Evolutionary conservation across 2,888 invertebrate genomes (phyloP).

Genomic region (Pyrgus malvae): DNA sequence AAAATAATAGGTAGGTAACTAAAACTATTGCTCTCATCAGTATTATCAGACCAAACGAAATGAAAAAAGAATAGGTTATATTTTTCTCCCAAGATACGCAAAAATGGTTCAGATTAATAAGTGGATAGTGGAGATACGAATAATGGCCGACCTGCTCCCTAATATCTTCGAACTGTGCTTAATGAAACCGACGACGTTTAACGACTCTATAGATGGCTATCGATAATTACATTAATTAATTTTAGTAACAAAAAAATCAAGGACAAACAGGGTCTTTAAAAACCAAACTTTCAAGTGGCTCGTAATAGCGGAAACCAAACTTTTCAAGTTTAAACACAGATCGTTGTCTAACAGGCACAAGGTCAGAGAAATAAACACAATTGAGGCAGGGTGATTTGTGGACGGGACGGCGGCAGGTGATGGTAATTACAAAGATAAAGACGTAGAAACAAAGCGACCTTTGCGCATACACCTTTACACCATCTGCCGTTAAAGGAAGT

Average conservation of each 20-base stretch:
- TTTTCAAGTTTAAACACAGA: conserved; percentile 12
- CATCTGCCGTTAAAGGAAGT: conserved; percentile 63
- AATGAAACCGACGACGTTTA: too few relatives aligned
- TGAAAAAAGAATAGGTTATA: too few relatives aligned
- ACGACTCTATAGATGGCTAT: too few relatives aligned
- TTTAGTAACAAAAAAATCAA: neutral
- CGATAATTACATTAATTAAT: neutral
- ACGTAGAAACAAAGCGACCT: conserved; percentile 48
- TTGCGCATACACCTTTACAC: conserved; percentile 39
- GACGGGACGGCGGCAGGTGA: conserved; percentile 59
- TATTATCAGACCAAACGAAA: too few relatives aligned
- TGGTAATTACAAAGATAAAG: conserved; percentile 57
- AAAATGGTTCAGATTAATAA: too few relatives aligned
- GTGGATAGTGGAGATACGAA: too few relatives aligned
- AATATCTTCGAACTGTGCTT: too few relatives aligned
- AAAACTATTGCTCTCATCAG: too few relatives aligned
- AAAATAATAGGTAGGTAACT: too few relatives aligned
- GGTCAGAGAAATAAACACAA: conserved; percentile 30
- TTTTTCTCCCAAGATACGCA: too few relatives aligned
- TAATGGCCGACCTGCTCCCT: too few relatives aligned
- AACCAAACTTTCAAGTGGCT: neutral
- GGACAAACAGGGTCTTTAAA: neutral
- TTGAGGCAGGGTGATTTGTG: conserved; percentile 36
- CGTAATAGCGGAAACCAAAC: neutral
- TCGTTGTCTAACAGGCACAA: conserved; percentile 33